Base-by-base conservation (phyloP, 1,140 invertebrate genomes). In the Pseudoatta argentina region DNA sequence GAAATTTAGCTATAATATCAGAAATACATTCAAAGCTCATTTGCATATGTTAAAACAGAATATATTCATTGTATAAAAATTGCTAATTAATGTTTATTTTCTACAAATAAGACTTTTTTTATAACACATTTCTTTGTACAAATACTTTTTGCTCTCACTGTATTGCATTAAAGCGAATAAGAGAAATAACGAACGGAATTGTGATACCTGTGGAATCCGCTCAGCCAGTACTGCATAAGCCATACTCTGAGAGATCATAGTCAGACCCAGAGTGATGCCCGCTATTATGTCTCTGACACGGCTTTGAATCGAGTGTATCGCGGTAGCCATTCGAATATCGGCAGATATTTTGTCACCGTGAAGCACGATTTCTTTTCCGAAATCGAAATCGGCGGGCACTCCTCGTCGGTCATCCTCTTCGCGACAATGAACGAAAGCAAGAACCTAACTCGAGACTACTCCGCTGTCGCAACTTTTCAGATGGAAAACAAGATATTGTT, bases 191-290 rank as follows among this genome's bases (percentile, higher is more conserved):
- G 39, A 44, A 51, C 4, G 44, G 39, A 86, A 0, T 7, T 59
- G 12, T 95, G 71, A 44, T 93, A 97, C 97, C 94, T 98, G 96
- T 1, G 97, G 96, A 2, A 96, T 96, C 57, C 98, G 93, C 18
- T 96, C 96, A 8, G 97, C 97, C 30, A 98, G 94, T 53, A 96
- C 94, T 10, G 98, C 97, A 93, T 98, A 98, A 7, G 97, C 98
- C 55, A 98, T 97, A 89, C 97, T 98, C 93, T 98, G 98, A 1
- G 98, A 98, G 71, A 98, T 97, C 87, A 98, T 96, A 0, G 97
- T 98, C 7, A 98, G 94, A 2, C 97, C 98, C n/a, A 98, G 94
- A 1, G 98, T 98, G 57, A 98, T 94, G 57, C 98, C 98, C 6
- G 98, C 98, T 78, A 98, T 96, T 10, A 97, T 81, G 94, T 98